A percentile compares a stretch with the other conserved stretches of the same genome.
Conservation (phyloP, 1,140 invertebrate genomes). For the Leptopilina boulardi region DNA sequence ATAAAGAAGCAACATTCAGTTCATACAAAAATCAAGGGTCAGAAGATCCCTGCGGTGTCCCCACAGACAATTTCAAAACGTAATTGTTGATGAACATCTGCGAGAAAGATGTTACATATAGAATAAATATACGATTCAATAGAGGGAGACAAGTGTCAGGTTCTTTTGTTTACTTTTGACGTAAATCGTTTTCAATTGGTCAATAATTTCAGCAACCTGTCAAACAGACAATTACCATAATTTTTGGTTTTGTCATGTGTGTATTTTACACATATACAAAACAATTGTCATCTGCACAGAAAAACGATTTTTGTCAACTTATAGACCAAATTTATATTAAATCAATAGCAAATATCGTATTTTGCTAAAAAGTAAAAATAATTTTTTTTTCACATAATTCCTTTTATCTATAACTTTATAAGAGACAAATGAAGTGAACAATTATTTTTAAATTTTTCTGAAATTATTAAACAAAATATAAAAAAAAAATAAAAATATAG, state of each 20-base stretch:
- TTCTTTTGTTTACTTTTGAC: neutral
- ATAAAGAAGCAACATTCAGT: too few relatives aligned
- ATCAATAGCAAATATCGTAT: too few relatives aligned
- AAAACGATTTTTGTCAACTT: too few relatives aligned
- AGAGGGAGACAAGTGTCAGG: neutral
- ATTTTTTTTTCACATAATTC: too few relatives aligned
- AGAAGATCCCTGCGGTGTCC: neutral
- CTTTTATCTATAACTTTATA: too few relatives aligned
- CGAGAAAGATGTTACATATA: neutral
- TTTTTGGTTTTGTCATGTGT: neutral
- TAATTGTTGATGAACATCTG: constrained; percentile 2
- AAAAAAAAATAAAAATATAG: too few relatives aligned
- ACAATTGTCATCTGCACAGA: neutral
- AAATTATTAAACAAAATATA: too few relatives aligned
- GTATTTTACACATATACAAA: too few relatives aligned
- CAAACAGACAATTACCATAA: neutral
- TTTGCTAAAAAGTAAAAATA: too few relatives aligned
- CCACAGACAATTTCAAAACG: neutral
- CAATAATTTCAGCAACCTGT: constrained; percentile 5
- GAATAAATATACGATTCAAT: neutral
- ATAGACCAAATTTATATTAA: too few relatives aligned
- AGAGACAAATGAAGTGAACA: too few relatives aligned
- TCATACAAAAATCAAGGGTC: neutral
- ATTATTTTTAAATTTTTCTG: too few relatives aligned
- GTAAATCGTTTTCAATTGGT: neutral